Conservation (phyloP, 2,888 invertebrate genomes). For the Syritta pipiens region DNA sequence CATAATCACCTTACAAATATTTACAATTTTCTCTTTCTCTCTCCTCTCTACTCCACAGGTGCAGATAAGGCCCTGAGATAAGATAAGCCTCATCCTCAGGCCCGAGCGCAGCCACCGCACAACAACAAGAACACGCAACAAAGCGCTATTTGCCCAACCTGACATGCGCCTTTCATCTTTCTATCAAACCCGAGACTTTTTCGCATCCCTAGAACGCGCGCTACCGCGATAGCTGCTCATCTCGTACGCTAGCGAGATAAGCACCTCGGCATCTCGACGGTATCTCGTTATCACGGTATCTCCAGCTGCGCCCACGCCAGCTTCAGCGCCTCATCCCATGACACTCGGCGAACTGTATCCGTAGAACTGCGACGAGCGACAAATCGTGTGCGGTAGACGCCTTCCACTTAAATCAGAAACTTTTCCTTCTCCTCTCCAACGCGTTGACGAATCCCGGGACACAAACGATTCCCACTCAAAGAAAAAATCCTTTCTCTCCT, state of each 20-base stretch:
- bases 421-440: too few relatives aligned
- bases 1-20: constrained; percentile 34
- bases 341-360: too few relatives aligned
- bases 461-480: too few relatives aligned
- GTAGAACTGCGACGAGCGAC: too few relatives aligned
- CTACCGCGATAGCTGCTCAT: constrained; percentile 45
- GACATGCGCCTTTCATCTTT: constrained; percentile 38
- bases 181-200: constrained; percentile 9
- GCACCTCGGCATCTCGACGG: constrained; percentile 38
- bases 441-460: too few relatives aligned
- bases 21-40: constrained; percentile 8
- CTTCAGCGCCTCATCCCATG: too few relatives aligned
- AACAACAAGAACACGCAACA: background rate
- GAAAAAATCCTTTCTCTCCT: too few relatives aligned
- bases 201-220: constrained; percentile 33
- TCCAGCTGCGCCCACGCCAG: too few relatives aligned
- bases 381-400: too few relatives aligned
- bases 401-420: too few relatives aligned
- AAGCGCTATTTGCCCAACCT: constrained; percentile 11
- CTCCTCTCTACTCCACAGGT: constrained; percentile 30
- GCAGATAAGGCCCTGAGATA: constrained; percentile 45
- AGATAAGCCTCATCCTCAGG: constrained; percentile 35
- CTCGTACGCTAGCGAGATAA: constrained; percentile 44
- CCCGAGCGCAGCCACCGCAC: constrained; percentile 1
- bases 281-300: too few relatives aligned